A percentile compares a stretch with the other conserved stretches of the same genome.
These are phyloP conservation scores for Semnornis frantzii DNA, from an alignment of 2,113 vertebrate species.

Conservation along the genomic window DNA sequence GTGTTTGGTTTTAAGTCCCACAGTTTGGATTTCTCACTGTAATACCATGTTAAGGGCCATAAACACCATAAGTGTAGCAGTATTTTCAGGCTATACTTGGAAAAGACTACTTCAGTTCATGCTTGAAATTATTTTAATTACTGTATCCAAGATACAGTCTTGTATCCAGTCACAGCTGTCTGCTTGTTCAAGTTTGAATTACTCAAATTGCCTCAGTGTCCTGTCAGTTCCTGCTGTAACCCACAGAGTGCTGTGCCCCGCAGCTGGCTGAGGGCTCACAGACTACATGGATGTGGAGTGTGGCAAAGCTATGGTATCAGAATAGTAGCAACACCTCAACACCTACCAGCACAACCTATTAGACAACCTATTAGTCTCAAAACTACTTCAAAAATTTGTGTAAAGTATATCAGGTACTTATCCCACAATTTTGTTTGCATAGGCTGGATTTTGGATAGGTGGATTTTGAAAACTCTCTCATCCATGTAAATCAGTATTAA, in stretches of 20 bases:
- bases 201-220: rapidly evolving
- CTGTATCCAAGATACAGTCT: background rate
- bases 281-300: rapidly evolving
- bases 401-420: background rate
- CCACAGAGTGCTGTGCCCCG: background rate
- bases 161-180: background rate
- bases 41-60: rapidly evolving
- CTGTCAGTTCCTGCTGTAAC: background rate
- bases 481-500: background rate
- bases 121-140: background rate
- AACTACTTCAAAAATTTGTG: background rate
- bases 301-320: rapidly evolving
- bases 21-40: background rate
- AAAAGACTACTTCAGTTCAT: background rate
- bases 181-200: rapidly evolving
- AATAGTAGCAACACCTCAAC: background rate
- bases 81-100: background rate
- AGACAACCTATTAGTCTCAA: background rate
- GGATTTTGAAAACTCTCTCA: background rate
- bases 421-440: background rate
- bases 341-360: background rate
- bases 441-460: background rate
- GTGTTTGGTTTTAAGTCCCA: rapidly evolving
- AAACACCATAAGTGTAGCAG: background rate
- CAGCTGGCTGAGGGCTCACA: rapidly evolving